These are phyloP conservation scores for Cryptocephalus primarius DNA, from an alignment of 2,888 invertebrate genomes.

Conservation along the genomic window DNA sequence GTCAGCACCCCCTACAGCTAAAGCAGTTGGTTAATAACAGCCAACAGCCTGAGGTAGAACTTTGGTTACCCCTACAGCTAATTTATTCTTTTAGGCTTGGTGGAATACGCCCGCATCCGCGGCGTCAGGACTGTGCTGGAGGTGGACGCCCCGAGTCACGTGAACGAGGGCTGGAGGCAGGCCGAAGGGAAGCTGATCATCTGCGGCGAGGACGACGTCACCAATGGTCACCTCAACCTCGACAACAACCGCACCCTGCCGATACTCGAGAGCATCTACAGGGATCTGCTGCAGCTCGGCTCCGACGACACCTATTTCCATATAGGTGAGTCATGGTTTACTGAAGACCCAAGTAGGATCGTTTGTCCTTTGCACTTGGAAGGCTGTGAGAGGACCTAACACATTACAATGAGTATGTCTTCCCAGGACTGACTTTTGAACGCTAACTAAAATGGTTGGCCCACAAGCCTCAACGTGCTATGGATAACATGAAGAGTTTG, in stretches of 20 bases:
- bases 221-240: conserved; percentile 70
- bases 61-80: no score
- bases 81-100: conserved; percentile 38
- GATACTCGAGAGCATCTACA: conserved; percentile 59
- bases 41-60: no score
- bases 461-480: no score
- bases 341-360: no score
- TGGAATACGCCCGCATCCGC: conserved; percentile 60
- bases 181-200: conserved; percentile 46
- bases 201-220: conserved; percentile 64
- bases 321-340: conserved; percentile 35
- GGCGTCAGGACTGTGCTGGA: conserved; percentile 80
- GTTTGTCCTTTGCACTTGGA: no score
- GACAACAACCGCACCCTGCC: conserved; percentile 60
- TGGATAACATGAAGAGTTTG: no score
- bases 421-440: no score
- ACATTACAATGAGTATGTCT: no score
- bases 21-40: background rate
- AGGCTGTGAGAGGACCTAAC: no score
- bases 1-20: background rate
- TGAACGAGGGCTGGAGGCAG: conserved; percentile 70
- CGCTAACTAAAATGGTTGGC: no score
- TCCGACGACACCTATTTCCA: conserved; percentile 69
- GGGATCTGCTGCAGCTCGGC: conserved; percentile 59
- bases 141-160: conserved; percentile 80